Evolutionary conservation across 2,797 vertebrate species (phyloP).

Genomic region (Ispidina picta): DNA sequence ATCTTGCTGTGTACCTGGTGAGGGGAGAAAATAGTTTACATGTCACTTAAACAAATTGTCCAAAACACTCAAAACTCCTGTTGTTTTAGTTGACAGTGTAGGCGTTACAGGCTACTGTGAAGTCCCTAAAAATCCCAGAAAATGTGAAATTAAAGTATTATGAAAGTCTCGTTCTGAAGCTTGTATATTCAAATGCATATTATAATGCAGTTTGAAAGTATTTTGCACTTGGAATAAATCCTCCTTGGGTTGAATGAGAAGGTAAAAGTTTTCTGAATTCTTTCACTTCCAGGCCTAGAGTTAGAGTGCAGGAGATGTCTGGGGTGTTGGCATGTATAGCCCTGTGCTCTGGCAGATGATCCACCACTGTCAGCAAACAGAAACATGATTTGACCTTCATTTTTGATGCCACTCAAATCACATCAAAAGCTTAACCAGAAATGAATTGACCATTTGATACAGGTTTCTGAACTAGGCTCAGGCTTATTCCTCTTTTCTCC

Average conservation of each 20-base stretch:
- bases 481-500: not conserved
- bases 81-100: not conserved
- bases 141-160: not conserved
- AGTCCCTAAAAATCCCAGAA: not conserved
- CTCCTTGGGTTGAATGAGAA: no score
- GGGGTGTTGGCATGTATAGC: no score
- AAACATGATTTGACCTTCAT: no score
- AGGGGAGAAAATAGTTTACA: not conserved
- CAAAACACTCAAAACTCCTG: accelerated
- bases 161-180: not conserved
- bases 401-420: no score
- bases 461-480: constrained; percentile 46
- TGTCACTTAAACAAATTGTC: not conserved
- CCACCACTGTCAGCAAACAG: no score
- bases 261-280: no score
- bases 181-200: not conserved
- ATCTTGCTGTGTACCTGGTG: not conserved
- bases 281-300: no score
- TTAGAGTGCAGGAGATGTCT: no score
- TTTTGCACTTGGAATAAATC: no score
- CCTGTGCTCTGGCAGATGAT: no score
- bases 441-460: not conserved
- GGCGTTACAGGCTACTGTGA: not conserved
- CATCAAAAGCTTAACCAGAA: no score
- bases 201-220: not conserved